Base-by-base conservation (phyloP, 2,113 vertebrate genomes). In the Vimba vimba region DNA sequence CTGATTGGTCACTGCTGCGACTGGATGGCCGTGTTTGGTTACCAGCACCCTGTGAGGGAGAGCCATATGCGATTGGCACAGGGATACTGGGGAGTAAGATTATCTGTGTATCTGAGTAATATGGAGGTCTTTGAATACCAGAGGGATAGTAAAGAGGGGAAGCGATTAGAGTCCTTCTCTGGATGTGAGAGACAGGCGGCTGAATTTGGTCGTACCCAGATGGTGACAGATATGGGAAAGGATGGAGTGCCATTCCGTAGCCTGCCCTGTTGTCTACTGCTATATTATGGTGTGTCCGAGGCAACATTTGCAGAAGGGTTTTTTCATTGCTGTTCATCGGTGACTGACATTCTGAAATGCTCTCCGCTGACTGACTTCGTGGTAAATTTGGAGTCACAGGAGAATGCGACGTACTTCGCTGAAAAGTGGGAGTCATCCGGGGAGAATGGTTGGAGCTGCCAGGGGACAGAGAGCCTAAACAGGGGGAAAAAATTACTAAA, bases 401-500 rank as follows among this genome's bases (percentile, higher is more conserved):
- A 76, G 93, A 93, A 7, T 88, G 87, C 57, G 92, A 91, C 7
- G 50, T 1, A n/a, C 84, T 92, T 4, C 50, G 74, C 43, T 89
- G 89, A 86, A 86, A 75, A 52, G 82, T 87, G 27, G 90, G 89
- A 30, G 87, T 91, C 13, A 90, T 82, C 10, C 33, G 84, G 33
- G 94, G 94, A 39, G 94, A 94, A 85, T 86, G 91, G 79, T 89
- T 92, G 43, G 19, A 86, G 84, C 90, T 91, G 85, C 50, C 90
- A 59, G 93, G 89, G 87, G 94, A 95, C 82, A 91, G 82, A 8
- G 92, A 93, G 33, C 92, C 95, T 96, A 71, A 90, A 50, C 15
- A 9, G 88, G 15, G 79, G 21, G 23, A 30, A 69, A 33, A 79
- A 6, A 19, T 7, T 0, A 55, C 0, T 12, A 2, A 55, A 27